Evolutionary conservation across 1,140 invertebrate genomes (phyloP).

Genomic region (Yoshiicerus persimilis): DNA sequence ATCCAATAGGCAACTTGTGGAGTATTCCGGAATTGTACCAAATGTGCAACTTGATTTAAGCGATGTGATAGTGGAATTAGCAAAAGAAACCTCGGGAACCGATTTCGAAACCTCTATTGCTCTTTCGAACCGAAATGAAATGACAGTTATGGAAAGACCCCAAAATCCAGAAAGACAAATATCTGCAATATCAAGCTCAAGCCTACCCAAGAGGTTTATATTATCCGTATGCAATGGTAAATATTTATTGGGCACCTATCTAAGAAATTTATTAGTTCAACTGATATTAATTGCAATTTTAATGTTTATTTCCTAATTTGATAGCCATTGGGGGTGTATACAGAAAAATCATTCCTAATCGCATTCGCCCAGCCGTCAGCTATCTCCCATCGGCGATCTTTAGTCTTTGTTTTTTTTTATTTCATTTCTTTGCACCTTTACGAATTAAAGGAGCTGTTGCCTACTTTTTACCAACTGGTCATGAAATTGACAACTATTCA

Average conservation of each 20-base stretch:
- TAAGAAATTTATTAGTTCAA: not conserved
- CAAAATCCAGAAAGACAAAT: not conserved
- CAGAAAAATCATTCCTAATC: not conserved
- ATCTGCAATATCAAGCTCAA: no score
- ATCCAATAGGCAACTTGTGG: constrained; percentile 20
- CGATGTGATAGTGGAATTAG: not conserved
- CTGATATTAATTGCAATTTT: no score
- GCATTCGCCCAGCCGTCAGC: not conserved
- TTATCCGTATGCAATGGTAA: not conserved
- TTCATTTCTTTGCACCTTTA: not conserved
- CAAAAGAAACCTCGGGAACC: not conserved
- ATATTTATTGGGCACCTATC: no score
- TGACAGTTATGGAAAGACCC: not conserved
- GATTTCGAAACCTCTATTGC: not conserved
- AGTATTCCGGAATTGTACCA: constrained; percentile 28
- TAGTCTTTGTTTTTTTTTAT: not conserved
- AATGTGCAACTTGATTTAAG: constrained; percentile 13
- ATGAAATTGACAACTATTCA: not conserved
- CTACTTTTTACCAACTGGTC: not conserved
- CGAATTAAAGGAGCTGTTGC: not conserved
- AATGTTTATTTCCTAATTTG: no score
- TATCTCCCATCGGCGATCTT: not conserved
- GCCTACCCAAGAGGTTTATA: not conserved
- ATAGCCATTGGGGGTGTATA: not conserved
- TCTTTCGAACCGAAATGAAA: not conserved